These are phyloP conservation scores for Mirza zaza DNA, from an alignment of 2,113 vertebrate species.

Conservation along the genomic window DNA sequence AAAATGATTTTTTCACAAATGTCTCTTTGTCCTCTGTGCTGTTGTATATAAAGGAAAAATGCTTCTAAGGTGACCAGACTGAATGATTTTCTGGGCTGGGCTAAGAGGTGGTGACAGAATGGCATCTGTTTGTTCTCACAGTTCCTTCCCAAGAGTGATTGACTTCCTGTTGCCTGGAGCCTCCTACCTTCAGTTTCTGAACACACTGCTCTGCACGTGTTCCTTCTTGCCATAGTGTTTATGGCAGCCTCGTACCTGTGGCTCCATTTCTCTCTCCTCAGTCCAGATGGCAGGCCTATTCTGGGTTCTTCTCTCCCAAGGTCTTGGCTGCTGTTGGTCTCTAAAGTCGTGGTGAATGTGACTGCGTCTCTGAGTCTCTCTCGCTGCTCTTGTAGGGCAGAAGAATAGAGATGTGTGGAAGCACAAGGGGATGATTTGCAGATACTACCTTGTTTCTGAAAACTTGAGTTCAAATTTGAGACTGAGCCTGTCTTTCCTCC, in stretches of 20 bases:
- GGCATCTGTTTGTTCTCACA: background rate
- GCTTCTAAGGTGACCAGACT: background rate
- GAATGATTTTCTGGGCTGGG: background rate
- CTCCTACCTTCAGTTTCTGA: background rate
- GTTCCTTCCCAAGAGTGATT: background rate
- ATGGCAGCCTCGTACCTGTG: background rate
- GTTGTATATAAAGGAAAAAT: background rate
- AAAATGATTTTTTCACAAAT: background rate
- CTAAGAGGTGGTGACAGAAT: background rate
- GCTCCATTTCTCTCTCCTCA: background rate
- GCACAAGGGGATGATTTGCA: background rate
- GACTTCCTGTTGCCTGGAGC: background rate
- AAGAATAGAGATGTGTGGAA: background rate
- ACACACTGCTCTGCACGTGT: background rate
- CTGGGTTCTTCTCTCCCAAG: background rate
- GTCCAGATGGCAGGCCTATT: no score
- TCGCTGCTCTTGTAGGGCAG: background rate
- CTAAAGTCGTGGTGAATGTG: background rate
- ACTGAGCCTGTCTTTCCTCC: background rate
- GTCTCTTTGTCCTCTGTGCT: background rate
- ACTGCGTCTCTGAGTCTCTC: background rate
- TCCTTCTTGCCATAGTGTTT: background rate
- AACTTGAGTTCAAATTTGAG: background rate
- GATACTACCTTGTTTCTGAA: background rate
- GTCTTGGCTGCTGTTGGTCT: background rate